Conservation (phyloP, 2,888 invertebrate genomes). For the Melanostoma mellinum region DNA sequence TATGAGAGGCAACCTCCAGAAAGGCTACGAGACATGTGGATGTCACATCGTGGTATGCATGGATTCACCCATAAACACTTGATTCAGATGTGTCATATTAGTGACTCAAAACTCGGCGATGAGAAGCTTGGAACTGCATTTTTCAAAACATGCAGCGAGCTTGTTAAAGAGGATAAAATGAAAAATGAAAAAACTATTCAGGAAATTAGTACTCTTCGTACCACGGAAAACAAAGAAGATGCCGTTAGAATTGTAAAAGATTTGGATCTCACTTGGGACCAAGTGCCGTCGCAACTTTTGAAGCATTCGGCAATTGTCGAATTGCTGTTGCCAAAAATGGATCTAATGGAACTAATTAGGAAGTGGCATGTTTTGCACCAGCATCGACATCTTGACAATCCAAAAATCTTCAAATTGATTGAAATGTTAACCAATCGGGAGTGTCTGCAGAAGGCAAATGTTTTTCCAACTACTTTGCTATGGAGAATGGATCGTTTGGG, state of each 20-base stretch:
- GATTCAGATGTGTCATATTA: constrained; percentile 77
- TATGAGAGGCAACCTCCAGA: constrained; percentile 75
- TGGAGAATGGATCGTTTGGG: constrained; percentile 72
- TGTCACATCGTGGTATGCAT: constrained; percentile 74
- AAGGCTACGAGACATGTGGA: constrained; percentile 76
- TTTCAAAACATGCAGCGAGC: constrained; percentile 74
- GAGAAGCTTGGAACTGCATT: constrained; percentile 59
- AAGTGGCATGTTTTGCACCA: constrained; percentile 75
- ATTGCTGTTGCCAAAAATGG: constrained; percentile 76
- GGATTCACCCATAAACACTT: constrained; percentile 76
- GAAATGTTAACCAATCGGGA: constrained; percentile 73
- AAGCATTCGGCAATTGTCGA: constrained; percentile 73
- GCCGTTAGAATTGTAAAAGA: constrained; percentile 75
- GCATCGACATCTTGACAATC: constrained; percentile 73
- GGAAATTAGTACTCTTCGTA: constrained; percentile 76
- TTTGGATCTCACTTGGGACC: constrained; percentile 75
- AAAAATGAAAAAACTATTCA: constrained; percentile 52
- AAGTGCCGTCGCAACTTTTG: constrained; percentile 77
- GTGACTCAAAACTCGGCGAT: constrained; percentile 72
- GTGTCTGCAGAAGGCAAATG: constrained; percentile 73
- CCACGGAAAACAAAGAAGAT: constrained; percentile 64
- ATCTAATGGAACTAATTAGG: constrained; percentile 76
- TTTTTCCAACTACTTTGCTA: constrained; percentile 77
- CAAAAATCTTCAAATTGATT: constrained; percentile 69
- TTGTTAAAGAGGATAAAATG: constrained; percentile 60